Evolutionary conservation across 1,140 invertebrate species (phyloP), one percentile per base, ranked within the genome.

Genomic region (Drosophila seguyi): DNA sequence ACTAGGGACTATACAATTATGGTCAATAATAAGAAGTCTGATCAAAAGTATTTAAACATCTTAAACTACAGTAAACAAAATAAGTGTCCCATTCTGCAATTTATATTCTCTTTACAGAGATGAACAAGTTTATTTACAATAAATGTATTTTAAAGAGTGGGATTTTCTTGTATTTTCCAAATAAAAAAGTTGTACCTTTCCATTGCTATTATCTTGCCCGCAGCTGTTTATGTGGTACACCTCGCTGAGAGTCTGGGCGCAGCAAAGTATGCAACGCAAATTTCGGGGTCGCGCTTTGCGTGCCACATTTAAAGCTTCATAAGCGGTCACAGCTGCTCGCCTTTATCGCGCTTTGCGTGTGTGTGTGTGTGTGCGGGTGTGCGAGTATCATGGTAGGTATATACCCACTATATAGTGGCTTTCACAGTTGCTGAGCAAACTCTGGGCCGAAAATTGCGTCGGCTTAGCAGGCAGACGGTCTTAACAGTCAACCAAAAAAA

Each of bases 191-290:
- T 0, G 16, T 3, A 0, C 0, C 22, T 16, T 36, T 22, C 3
- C 3, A 16, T 10, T 22, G 4, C 13, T 53, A 36, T 53, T 22
- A 22, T 16, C 31, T 22, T 22, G 50, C 14, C 20, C 31, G 8
- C 50, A 16, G 31, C 31, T 53, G 50, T 67, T 14, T 38, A 16
- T 34, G 16, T 41, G 36, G n/a, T 22, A 53, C 55, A 63, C 41
- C 59, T 18, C 34, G 25, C 44, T 13, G 45, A 20, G 59, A 83
- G 63, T 57, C 25, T 36, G 48, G 48, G 82, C 81, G 74, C 81
- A 81, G 57, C 75, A 36, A 79, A 87, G 84, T 75, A 83, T 88
- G 84, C 80, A 88, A 73, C 79, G 65, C 55, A 80, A 69, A 77
- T 77, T 80, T 83, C 52, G 57, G 61, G 56, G 55, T 79, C 80